Percentiles rank a stretch among this genome's conserved stretches.
Conservation (phyloP, 2,888 invertebrate species). For the Watsonalla binaria region DNA sequence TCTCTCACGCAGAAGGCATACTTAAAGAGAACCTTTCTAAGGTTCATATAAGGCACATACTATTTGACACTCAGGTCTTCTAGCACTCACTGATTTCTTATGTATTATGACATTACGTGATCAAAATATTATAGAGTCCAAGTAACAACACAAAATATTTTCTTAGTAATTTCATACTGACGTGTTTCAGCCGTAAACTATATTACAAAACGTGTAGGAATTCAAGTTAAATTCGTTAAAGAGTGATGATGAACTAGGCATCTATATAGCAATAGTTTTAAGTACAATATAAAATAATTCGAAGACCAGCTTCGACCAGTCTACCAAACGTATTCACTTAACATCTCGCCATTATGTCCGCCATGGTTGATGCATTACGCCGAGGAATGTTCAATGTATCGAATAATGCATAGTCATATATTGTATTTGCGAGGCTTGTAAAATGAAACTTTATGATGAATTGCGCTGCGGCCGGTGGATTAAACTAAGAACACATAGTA, state of each 20-base stretch:
- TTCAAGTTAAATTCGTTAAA: constrained; percentile 1
- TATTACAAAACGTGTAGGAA: background rate
- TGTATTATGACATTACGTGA: background rate
- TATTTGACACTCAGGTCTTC: constrained; percentile 37
- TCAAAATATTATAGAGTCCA: background rate
- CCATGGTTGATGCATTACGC: constrained; percentile 11
- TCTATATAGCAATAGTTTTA: constrained; percentile 8
- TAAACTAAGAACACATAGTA: no score
- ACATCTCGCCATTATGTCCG: constrained; percentile 5
- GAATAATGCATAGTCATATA: constrained; percentile 30
- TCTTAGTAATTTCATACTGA: background rate
- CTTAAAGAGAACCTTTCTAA: constrained; percentile 14
- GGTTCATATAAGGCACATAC: constrained; percentile 47
- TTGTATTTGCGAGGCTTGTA: constrained; percentile 31
- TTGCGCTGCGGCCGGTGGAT: constrained; percentile 4
- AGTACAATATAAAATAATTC: constrained; percentile 28
- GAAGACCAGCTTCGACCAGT: constrained; percentile 46
- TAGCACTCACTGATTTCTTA: constrained; percentile 2
- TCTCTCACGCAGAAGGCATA: background rate
- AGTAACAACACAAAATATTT: background rate
- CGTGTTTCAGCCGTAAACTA: background rate
- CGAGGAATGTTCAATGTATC: constrained; percentile 38
- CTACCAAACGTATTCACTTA: background rate
- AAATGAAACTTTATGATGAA: constrained; percentile 40
- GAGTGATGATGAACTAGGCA: background rate